phyloP scores from a whole-genome alignment of 1,140 invertebrate species.

The Popillia japonica region DNA sequence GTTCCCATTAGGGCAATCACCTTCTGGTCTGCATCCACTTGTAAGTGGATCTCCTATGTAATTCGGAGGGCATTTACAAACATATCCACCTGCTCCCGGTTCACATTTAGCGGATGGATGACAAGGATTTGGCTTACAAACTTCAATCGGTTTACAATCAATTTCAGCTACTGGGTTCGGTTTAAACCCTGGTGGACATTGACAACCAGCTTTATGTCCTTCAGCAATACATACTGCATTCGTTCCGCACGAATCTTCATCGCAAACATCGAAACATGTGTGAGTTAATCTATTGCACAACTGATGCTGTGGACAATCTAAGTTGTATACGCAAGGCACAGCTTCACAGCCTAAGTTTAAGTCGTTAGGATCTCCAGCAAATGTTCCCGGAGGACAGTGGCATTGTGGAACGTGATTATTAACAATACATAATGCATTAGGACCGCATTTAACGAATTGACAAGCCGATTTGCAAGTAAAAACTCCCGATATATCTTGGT shows the following conservation, averaged over 20 bases:
- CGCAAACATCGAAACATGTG: conserved; percentile 83
- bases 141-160: conserved; percentile 73
- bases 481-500: conserved; percentile 54
- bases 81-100: conserved; percentile 67
- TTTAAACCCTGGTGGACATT: conserved; percentile 82
- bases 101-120: conserved; percentile 82
- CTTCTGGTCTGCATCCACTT: conserved; percentile 78
- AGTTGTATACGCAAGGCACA: conserved; percentile 86
- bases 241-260: conserved; percentile 81
- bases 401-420: conserved; percentile 89
- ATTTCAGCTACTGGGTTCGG: conserved; percentile 83
- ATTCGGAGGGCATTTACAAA: conserved; percentile 79
- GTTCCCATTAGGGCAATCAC: conserved; percentile 74
- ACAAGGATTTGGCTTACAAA: conserved; percentile 81
- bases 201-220: conserved; percentile 80
- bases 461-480: conserved; percentile 78
- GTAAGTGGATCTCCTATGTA: conserved; percentile 79
- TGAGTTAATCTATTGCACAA: conserved; percentile 83
- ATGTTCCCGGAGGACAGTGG: conserved; percentile 85
- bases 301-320: conserved; percentile 79
- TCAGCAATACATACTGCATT: conserved; percentile 90
- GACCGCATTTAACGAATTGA: conserved; percentile 78
- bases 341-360: conserved; percentile 74
- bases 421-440: conserved; percentile 83
- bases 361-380: conserved; percentile 84